Evolutionary conservation across 2,797 vertebrate genomes (phyloP).

Genomic region (Hydrolagus colliei): DNA sequence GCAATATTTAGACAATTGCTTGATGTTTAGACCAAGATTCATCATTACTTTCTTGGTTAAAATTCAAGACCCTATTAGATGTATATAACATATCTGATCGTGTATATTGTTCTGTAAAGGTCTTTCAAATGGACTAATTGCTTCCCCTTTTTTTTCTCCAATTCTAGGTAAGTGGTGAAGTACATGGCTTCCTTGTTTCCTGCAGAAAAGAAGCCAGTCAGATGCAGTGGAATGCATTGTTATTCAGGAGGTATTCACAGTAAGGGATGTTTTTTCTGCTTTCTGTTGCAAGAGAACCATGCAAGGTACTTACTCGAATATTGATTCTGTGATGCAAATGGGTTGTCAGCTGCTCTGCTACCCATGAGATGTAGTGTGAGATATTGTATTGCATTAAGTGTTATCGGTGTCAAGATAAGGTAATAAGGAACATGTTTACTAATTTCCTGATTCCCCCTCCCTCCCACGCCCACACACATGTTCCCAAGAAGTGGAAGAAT

Average conservation of each 20-base stretch:
- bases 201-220: neutral
- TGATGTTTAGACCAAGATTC: neutral
- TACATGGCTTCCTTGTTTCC: neutral
- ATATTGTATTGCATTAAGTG: neutral
- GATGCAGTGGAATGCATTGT: neutral
- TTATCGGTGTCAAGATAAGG: neutral
- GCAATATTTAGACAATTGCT: neutral
- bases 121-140: neutral
- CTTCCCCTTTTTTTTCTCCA: neutral
- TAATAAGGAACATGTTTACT: too few species aligned
- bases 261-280: neutral
- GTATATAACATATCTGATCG: neutral
- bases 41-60: neutral
- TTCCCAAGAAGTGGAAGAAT: too few species aligned
- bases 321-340: neutral
- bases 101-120: neutral
- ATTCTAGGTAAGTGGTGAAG: slow-evolving; percentile 26
- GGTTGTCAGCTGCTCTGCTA: neutral
- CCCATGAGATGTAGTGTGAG: neutral
- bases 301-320: neutral
- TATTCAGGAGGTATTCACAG: neutral
- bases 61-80: neutral
- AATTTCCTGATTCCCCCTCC: too few species aligned
- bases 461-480: too few species aligned
- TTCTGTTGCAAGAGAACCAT: neutral